Evolutionary conservation across 2,888 invertebrate species (phyloP), one percentile per base, ranked within the genome.

Genomic region (Lycocerus yunnanus): DNA sequence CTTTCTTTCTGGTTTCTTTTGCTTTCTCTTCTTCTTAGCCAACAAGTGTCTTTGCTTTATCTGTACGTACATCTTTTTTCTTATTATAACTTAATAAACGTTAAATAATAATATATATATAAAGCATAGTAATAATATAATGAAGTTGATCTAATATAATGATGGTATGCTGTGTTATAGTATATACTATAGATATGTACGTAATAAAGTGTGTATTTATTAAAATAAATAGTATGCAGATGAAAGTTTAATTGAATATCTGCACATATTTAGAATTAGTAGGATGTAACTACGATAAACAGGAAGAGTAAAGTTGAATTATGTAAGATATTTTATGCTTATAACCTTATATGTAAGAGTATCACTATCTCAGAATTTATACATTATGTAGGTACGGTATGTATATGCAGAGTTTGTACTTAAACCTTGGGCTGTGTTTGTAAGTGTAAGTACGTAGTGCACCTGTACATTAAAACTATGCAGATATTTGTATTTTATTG

Each of bases 401-500:
- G 61, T 20, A 20, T 63, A 18, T 63, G n/a, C n/a, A n/a, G n/a
- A 20, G 61, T 63, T 43, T 63, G 61, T 63, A 43, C 43, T 43
- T 43, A 63, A 20, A 16, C 20, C 20, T 63, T 18, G 20, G 20
- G 61, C 20, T 63, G 18, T 63, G 61, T 63, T 63, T 63, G 20
- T 70, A 15, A 63, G 27, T 63, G 21, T 66, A 66, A 58, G 20
- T 72, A 68, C 75, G 73, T 69, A 73, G 76, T 71, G 68, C 68
- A 70, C 66, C 43, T 59, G 69, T 68, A 66, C 71, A 74, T 68
- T 43, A n/a, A 74, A 68, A 74, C 70, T 71, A 61, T 43, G 68
- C 68, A 67, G 72, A 16, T 67, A 68, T 73, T 76, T 70, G 65
- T 73, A 71, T 73, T 73, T 73, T 76, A 76, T 73, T 76, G 71